Evolutionary conservation across 1,140 invertebrate genomes (phyloP).

Genomic region (Drosophila aff.): DNA sequence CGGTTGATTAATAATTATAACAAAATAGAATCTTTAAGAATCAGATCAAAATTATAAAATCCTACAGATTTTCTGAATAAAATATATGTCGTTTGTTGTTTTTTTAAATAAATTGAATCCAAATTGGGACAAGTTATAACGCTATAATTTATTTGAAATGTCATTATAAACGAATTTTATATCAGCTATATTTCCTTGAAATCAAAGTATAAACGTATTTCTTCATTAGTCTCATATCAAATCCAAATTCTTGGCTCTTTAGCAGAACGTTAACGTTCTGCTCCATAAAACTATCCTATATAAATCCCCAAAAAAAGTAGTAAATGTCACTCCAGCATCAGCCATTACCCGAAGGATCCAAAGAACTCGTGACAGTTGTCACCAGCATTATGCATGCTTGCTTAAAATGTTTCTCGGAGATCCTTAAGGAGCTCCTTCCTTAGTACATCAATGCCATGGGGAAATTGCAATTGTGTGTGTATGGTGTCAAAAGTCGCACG

Average conservation of each 20-base stretch:
- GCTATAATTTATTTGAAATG: no score
- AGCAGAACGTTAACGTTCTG: constrained; percentile 18
- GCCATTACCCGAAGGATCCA: constrained; percentile 21
- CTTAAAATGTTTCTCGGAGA: constrained; percentile 50
- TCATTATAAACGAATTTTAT: background rate
- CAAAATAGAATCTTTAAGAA: no score
- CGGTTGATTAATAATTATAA: no score
- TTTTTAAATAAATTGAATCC: no score
- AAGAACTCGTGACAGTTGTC: constrained; percentile 28
- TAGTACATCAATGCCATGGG: constrained; percentile 12
- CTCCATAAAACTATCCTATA: constrained; percentile 49
- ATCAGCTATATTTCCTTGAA: background rate
- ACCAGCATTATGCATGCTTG: constrained; percentile 58
- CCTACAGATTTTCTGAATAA: no score
- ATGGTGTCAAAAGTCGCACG: constrained; percentile 77
- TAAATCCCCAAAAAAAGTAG: constrained; percentile 32
- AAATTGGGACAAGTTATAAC: no score
- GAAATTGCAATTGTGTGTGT: constrained; percentile 65
- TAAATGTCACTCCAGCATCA: constrained; percentile 43
- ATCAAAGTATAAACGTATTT: background rate
- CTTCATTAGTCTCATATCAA: constrained; percentile 5
- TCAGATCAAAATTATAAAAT: no score
- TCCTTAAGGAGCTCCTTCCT: constrained; percentile 36
- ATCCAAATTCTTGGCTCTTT: constrained; percentile 39
- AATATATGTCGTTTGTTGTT: no score